Evolutionary conservation across 1,140 invertebrate genomes (phyloP).

Genomic region (Sarcophaga peregrina): DNA sequence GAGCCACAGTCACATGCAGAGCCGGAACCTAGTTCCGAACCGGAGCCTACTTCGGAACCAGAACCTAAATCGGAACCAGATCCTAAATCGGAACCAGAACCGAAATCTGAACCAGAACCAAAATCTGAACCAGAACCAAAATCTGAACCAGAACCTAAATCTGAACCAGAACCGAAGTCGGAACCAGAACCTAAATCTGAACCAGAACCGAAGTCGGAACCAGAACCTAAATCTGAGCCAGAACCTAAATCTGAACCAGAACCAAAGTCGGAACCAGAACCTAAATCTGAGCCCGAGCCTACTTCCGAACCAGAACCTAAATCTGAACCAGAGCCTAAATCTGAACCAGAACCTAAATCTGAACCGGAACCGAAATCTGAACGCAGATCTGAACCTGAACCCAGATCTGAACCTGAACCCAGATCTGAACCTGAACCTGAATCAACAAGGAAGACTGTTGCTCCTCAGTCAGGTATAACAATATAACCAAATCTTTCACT

Average conservation of each 20-base stretch:
- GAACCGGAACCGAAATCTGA: slow-evolving; percentile 58
- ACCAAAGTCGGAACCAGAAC: slow-evolving; percentile 67
- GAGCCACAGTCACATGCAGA: slow-evolving; percentile 61
- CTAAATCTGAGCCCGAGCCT: slow-evolving; percentile 65
- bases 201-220: slow-evolving; percentile 66
- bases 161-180: slow-evolving; percentile 67
- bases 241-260: slow-evolving; percentile 69
- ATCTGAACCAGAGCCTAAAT: slow-evolving; percentile 62
- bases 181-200: slow-evolving; percentile 66
- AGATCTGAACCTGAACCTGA: slow-evolving; percentile 54
- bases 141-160: slow-evolving; percentile 67
- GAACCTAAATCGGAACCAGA: slow-evolving; percentile 63
- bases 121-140: slow-evolving; percentile 67
- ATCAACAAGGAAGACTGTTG: slow-evolving; percentile 40
- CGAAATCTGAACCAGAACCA: slow-evolving; percentile 67
- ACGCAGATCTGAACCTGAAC: slow-evolving; percentile 56
- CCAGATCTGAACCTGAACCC: slow-evolving; percentile 61
- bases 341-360: slow-evolving; percentile 52
- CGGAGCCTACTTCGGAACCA: slow-evolving; percentile 59
- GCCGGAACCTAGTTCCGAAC: slow-evolving; percentile 64
- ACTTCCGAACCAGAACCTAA: slow-evolving; percentile 66
- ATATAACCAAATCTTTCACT: neutral
- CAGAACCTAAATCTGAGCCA: slow-evolving; percentile 69
- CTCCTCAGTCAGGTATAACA: slow-evolving; percentile 10
- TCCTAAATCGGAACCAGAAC: slow-evolving; percentile 66